Percentiles rank a stretch among this genome's conserved stretches.
Conservation (phyloP, 2,113 vertebrate genomes). For the Hemicordylus capensis region DNA sequence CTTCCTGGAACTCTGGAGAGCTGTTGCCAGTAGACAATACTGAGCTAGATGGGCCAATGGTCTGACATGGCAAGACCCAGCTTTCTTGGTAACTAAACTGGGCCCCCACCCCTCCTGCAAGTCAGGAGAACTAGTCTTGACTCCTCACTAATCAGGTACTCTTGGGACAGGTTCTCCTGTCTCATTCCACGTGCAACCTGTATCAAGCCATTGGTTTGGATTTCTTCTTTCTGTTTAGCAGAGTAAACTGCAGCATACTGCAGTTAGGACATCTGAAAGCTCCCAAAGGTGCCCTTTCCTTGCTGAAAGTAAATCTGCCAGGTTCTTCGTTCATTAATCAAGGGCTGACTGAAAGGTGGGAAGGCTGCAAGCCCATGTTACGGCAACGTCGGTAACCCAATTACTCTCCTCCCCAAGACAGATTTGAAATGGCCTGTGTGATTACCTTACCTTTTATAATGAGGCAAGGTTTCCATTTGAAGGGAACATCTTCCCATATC, state of each 20-base stretch:
- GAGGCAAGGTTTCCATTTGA: background rate
- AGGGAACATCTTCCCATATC: background rate
- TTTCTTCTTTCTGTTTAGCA: background rate
- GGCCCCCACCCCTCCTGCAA: too few species aligned
- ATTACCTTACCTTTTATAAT: background rate
- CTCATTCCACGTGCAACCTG: background rate
- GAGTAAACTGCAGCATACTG: background rate
- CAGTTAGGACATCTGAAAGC: background rate
- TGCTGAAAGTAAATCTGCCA: background rate
- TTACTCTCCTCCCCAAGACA: background rate
- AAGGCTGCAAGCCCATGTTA: background rate
- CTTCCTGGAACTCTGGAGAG: too few species aligned
- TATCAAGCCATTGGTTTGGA: background rate
- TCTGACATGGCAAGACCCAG: too few species aligned
- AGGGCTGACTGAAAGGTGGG: constrained; percentile 1
- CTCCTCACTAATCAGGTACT: too few species aligned
- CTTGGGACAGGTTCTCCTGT: background rate
- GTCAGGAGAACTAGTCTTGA: too few species aligned
- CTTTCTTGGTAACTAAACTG: too few species aligned
- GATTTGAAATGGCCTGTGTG: background rate
- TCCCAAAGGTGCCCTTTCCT: background rate
- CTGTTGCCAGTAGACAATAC: too few species aligned
- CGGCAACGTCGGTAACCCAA: background rate
- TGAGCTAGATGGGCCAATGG: too few species aligned
- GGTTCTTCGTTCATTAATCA: constrained; percentile 25